Percentiles rank a stretch among this genome's conserved stretches.
Evolutionary conservation across 2,888 invertebrate genomes (phyloP).

Genomic region (Sylvicola cinctus): DNA sequence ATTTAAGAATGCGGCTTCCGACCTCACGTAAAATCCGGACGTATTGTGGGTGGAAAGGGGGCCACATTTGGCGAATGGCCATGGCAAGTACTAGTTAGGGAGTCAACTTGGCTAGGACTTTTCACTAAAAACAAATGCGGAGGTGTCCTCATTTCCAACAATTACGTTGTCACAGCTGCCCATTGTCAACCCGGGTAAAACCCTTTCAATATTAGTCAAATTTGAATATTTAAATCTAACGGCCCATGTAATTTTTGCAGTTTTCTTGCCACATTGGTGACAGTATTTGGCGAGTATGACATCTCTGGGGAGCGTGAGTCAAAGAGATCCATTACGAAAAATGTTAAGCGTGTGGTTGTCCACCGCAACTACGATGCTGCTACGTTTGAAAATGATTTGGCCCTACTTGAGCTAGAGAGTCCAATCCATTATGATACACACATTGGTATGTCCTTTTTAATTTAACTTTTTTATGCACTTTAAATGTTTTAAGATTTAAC

Average conservation of each 20-base stretch:
- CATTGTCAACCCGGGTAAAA: slow-evolving; percentile 81
- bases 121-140: slow-evolving; percentile 93
- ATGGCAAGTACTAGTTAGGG: slow-evolving; percentile 81
- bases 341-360: slow-evolving; percentile 70
- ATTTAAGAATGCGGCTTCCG: slow-evolving; percentile 70
- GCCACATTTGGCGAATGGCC: slow-evolving; percentile 77
- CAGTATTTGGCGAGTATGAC: slow-evolving; percentile 81
- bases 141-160: slow-evolving; percentile 73
- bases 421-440: slow-evolving; percentile 68
- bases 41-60: slow-evolving; percentile 80
- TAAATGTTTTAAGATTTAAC: slow-evolving; percentile 1
- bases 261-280: slow-evolving; percentile 73
- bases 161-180: slow-evolving; percentile 78
- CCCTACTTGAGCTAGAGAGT: slow-evolving; percentile 64
- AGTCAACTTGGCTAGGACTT: slow-evolving; percentile 82
- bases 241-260: slow-evolving; percentile 17
- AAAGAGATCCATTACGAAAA: slow-evolving; percentile 54
- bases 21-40: slow-evolving; percentile 53
- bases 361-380: slow-evolving; percentile 76
- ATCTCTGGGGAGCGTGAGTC: slow-evolving; percentile 68
- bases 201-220: not conserved
- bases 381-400: slow-evolving; percentile 82
- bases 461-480: slow-evolving; percentile 2
- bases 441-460: slow-evolving; percentile 35
- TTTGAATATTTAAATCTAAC: not conserved